Base-by-base conservation (phyloP, 2,113 vertebrate species). In the Tinamus guttatus region DNA sequence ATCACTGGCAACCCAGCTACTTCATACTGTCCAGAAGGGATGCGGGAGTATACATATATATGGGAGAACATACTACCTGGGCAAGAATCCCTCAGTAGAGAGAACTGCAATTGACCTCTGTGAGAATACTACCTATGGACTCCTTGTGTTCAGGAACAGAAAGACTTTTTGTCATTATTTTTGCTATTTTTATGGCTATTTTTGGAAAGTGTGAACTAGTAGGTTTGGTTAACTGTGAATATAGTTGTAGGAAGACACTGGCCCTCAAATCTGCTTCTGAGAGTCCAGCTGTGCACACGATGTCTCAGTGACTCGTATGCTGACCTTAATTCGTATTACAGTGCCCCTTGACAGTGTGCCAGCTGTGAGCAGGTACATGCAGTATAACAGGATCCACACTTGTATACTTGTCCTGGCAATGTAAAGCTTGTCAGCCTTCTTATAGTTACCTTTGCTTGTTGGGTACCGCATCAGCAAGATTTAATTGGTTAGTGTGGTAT, bases 311-410 rank as follows among this genome's bases (percentile, higher is more conserved):
- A 82, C 92, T 84, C 83, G 73, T 87, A 49, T 73, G 45, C 80
- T 93, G 90, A 96, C 90, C 90, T 94, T 93, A 94, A 94, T 93
- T 92, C 74, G 47, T 76, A 85, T 63, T 94, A 89, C 92, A 89
- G 58, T 90, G 85, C 74, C 80, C 92, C 77, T 90, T 96, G 85
- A 93, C 47, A 59, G 77, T 54, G 43, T 92, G 85, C 90, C 74
- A 90, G 77, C 89, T 94, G 94, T 82, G 89, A 94, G 69, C 87
- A 93, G 40, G 80, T 13, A 60, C 85, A 22, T 74, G 67, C 62
- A 88, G 64, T 79, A 32, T 81, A 91, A 90, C 86, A 89, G 69
- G 70, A 90, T 75, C 87, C 2, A 9, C 92, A 47, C 77, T 92
- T 86, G n/a, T 85, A 30, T 34, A 76, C 74, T 58, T 90, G 15